Evolutionary conservation across 2,113 vertebrate species (phyloP).

Genomic region (Alligator mississippiensis): DNA sequence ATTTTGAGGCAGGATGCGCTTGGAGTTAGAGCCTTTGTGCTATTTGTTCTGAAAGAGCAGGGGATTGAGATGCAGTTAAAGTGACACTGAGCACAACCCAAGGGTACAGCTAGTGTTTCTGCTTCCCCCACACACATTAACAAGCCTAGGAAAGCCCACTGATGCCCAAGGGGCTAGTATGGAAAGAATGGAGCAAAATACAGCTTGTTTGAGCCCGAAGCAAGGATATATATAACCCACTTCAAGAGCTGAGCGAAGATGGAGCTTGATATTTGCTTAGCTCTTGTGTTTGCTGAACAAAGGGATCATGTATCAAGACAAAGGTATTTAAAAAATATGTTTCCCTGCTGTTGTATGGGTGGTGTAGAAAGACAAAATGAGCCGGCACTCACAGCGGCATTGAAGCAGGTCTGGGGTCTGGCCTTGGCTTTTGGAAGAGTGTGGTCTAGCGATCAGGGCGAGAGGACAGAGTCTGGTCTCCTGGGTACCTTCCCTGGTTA

Average conservation of each 20-base stretch:
- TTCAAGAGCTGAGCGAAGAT: not conserved
- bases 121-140: not conserved
- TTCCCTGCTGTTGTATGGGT: not conserved
- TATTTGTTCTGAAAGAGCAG: no score
- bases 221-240: not conserved
- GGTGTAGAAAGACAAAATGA: not conserved
- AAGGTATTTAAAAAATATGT: not conserved
- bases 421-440: not conserved
- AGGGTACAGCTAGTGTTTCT: no score
- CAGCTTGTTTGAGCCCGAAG: not conserved
- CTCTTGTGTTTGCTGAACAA: not conserved
- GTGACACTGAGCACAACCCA: no score
- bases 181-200: not conserved
- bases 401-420: not conserved
- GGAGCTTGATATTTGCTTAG: not conserved
- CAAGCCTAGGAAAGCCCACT: not conserved
- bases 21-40: no score
- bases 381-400: not conserved
- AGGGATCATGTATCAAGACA: not conserved
- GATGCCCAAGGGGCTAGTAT: not conserved
- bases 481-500: not conserved
- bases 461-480: not conserved
- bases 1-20: no score
- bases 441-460: not conserved
- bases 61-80: no score